Evolutionary conservation across 1,140 invertebrate genomes (phyloP).

Genomic region (Zaprionus camerounensis): DNA sequence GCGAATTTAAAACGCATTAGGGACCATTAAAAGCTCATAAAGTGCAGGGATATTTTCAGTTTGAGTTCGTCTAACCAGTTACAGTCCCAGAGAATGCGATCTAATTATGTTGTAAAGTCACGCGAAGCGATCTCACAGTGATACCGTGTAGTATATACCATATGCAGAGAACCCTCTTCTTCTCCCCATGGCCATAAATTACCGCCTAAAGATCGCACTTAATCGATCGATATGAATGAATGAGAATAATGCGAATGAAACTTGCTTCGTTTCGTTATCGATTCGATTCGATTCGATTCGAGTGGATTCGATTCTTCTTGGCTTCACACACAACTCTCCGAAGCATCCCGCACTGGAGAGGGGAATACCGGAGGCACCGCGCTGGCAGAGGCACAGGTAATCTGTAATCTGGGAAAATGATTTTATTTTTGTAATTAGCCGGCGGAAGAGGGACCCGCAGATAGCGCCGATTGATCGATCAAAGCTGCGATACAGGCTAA

Average conservation of each 20-base stretch:
- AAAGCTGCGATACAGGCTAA: constrained; percentile 63
- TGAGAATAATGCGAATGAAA: constrained; percentile 23
- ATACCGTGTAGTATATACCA: not conserved
- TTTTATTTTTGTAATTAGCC: constrained; percentile 50
- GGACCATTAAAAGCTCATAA: constrained; percentile 72
- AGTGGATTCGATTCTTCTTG: not conserved
- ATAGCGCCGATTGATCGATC: constrained; percentile 79
- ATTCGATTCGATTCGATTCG: constrained; percentile 2
- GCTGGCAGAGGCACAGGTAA: not conserved
- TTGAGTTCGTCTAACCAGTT: constrained; percentile 10
- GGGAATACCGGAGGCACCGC: constrained; percentile 19
- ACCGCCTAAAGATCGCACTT: constrained; percentile 33
- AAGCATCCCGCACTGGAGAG: not conserved
- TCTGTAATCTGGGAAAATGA: constrained; percentile 31
- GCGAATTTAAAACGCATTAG: constrained; percentile 69
- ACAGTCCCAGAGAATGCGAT: not conserved
- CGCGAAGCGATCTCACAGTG: constrained; percentile 26
- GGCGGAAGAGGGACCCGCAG: constrained; percentile 35
- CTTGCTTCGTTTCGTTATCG: constrained; percentile 13
- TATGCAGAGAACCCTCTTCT: not conserved
- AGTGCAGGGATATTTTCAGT: constrained; percentile 7
- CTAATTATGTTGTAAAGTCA: constrained; percentile 75
- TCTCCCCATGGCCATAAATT: constrained; percentile 9
- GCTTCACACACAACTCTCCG: not conserved
- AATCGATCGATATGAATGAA: constrained; percentile 47